These are phyloP conservation scores for Ahaetulla prasina DNA, from an alignment of 2,113 vertebrate genomes.

Conservation along the genomic window DNA sequence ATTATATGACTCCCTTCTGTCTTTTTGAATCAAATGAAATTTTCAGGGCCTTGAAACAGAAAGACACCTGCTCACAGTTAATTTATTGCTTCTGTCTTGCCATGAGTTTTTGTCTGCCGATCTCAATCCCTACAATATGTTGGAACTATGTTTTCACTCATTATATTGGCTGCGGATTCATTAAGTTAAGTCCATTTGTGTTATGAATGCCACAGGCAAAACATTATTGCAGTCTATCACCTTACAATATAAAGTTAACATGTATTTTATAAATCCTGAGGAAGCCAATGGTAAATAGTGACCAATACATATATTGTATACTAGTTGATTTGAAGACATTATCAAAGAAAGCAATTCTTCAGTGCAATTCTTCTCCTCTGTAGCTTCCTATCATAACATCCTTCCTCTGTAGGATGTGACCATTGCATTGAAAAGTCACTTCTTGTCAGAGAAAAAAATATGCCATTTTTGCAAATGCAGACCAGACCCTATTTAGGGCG, in stretches of 20 bases:
- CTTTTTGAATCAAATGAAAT: neutral
- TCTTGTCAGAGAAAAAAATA: too few relatives aligned
- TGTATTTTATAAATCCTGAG: neutral
- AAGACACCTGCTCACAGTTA: neutral
- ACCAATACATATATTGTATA: neutral
- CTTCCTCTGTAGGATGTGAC: neutral
- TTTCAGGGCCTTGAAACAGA: neutral
- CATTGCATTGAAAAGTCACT: too few relatives aligned
- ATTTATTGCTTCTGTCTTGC: neutral
- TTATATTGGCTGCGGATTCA: neutral
- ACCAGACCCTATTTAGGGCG: too few relatives aligned
- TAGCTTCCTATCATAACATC: neutral
- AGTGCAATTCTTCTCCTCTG: neutral
- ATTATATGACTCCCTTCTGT: neutral
- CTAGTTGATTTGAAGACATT: neutral
- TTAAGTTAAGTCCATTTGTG: neutral
- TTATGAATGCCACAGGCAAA: neutral
- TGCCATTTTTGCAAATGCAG: too few relatives aligned
- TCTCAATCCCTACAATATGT: neutral
- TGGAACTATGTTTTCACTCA: neutral
- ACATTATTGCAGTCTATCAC: neutral
- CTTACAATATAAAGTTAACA: conserved; percentile 8
- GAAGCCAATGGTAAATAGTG: neutral
- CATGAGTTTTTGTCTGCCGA: neutral
- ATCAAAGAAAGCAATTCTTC: neutral